Conservation (phyloP, 2,797 vertebrate species). For the Merluccius polli region DNA sequence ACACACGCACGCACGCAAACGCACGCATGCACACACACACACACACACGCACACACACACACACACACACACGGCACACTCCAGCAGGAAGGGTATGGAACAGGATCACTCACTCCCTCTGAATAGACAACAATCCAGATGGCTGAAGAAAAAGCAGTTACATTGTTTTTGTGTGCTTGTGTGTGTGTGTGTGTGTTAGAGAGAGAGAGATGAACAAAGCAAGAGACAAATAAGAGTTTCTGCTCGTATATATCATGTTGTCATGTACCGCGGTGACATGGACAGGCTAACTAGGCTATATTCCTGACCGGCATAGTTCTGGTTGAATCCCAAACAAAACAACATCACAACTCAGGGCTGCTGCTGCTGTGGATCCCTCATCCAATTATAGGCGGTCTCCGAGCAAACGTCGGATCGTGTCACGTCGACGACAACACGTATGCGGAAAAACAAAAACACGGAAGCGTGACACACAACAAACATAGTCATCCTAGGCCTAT, state of each 20-base stretch:
- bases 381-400: no score
- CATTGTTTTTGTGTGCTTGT: conserved; percentile 6
- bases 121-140: neutral
- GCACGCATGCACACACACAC: conserved; percentile 9
- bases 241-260: no score
- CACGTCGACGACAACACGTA: neutral
- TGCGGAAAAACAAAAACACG: neutral
- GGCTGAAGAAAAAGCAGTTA: neutral
- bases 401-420: neutral
- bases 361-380: no score
- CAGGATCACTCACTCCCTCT: neutral
- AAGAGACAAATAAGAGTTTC: no score
- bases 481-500: neutral
- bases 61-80: neutral
- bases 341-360: no score
- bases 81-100: neutral
- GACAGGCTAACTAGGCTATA: no score
- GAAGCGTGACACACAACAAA: neutral
- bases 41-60: conserved; percentile 6
- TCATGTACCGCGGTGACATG: no score
- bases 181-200: conserved; percentile 16
- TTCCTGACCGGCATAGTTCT: no score
- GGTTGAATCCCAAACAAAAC: no score
- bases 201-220: no score
- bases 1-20: neutral